phyloP scores from a whole-genome alignment of 2,888 invertebrate species.

The Athetis lepigone region DNA sequence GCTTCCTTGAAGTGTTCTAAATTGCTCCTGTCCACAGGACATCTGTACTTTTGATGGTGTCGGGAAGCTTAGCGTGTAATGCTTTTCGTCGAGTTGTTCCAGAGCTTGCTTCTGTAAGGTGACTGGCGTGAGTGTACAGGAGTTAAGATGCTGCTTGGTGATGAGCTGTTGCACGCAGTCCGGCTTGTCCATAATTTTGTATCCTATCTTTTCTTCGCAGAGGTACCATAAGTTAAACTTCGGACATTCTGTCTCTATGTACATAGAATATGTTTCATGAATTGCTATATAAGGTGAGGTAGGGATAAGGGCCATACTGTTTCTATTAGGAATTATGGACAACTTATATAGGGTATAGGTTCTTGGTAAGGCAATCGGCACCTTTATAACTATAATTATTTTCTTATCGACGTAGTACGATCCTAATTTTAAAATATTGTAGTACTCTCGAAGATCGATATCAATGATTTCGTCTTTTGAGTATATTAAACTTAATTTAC shows the following conservation, averaged over 20 bases:
- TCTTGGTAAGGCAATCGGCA: slow-evolving; percentile 15
- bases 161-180: slow-evolving; percentile 56
- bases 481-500: no score
- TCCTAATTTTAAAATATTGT: neutral
- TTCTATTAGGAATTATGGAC: slow-evolving; percentile 8
- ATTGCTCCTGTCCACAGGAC: no score
- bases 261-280: slow-evolving; percentile 6
- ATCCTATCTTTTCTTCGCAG: no score
- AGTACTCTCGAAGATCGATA: no score
- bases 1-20: no score
- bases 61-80: slow-evolving; percentile 13
- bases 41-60: no score
- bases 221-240: slow-evolving; percentile 20
- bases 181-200: slow-evolving; percentile 15
- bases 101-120: slow-evolving; percentile 1
- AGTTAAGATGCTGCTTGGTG: slow-evolving; percentile 22
- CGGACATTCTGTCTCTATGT: slow-evolving; percentile 23
- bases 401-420: neutral
- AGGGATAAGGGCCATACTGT: neutral
- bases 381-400: slow-evolving; percentile 6
- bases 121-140: slow-evolving; percentile 21
- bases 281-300: slow-evolving; percentile 5
- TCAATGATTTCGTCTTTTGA: no score
- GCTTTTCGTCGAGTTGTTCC: no score
- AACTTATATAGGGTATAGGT: slow-evolving; percentile 6